Evolutionary conservation across 2,888 invertebrate species (phyloP), one percentile per base, ranked within the genome.

Genomic region (Phorcus lineatus): DNA sequence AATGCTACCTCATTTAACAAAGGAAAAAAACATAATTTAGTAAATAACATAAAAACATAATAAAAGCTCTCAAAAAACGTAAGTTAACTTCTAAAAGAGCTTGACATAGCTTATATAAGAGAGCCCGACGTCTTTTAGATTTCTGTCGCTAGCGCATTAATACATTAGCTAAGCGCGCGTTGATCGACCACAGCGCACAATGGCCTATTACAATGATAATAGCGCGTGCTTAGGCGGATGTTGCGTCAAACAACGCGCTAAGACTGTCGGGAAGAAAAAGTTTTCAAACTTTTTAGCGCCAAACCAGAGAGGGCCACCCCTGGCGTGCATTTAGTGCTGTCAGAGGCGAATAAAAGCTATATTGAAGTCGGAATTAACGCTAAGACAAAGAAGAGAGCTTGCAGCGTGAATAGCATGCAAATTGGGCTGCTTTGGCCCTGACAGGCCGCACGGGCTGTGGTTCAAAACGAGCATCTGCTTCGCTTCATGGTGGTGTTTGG

Each of bases 211-310:
- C 55, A 54, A 79, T 79, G 74, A 74, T 79, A 79, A 79, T 79
- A 57, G 74, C 74, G 53, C n/a, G 36, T 74, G 79, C 55, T 55
- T 31, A 52, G 74, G 55, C 79, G 79, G 79, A 79, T 79, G 74
- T 79, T 31, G 55, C 74, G 79, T 55, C 57, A 79, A 47, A 47
- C 53, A 74, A 74, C 79, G 79, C 79, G 79, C 79, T 40, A 28
- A 40, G 79, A 31, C 28, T 74, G 78, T 62, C 80, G 83, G 83
- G 83, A 82, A 79, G 77, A 66, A 66, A 82, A 83, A 80, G 75
- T 77, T 83, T 83, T 82, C 57, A 77, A 83, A 82, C 52, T 80
- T 76, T 83, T 83, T 83, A 79, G 81, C 83, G 83, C 81, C 81
- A 80, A 81, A 79, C 24, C 53, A 24, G 24, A 17, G 24, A 36